Percentiles rank a stretch among this genome's conserved stretches.
Conservation (phyloP, 2,113 vertebrate genomes). For the Pseudorhombus dupliciocellatus region DNA sequence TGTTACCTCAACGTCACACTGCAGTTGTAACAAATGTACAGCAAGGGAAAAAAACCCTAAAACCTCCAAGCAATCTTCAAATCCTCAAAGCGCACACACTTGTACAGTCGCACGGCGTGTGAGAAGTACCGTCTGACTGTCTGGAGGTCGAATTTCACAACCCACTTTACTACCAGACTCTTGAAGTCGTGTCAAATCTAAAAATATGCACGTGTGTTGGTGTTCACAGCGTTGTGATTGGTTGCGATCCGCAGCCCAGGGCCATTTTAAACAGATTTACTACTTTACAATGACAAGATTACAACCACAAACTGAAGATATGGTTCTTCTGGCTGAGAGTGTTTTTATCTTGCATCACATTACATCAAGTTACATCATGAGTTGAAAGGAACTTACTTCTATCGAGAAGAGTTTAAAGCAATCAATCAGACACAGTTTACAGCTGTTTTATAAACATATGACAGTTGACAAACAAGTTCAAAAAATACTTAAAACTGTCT, state of each 20-base stretch:
- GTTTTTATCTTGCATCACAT: constrained; percentile 12
- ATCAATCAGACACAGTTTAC: background rate
- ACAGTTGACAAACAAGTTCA: too few relatives aligned
- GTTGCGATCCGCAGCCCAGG: constrained; percentile 35
- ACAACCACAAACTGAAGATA: background rate
- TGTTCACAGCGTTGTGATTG: constrained; percentile 49
- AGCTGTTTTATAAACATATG: background rate
- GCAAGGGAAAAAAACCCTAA: constrained; percentile 32
- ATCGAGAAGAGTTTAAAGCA: constrained; percentile 11
- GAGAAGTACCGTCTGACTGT: constrained; percentile 36
- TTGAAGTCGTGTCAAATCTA: constrained; percentile 37
- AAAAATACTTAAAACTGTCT: too few relatives aligned
- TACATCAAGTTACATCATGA: background rate
- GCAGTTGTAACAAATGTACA: constrained; percentile 20
- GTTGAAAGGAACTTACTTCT: background rate
- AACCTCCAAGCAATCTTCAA: constrained; percentile 39
- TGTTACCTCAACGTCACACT: constrained; percentile 14
- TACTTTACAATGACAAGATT: background rate
- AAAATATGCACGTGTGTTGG: constrained; percentile 26
- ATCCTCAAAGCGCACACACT: constrained; percentile 24
- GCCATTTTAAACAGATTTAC: constrained; percentile 32
- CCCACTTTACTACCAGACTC: constrained; percentile 1
- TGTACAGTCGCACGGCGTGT: constrained; percentile 32
- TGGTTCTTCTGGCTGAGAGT: background rate
- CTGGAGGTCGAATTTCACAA: constrained; percentile 15